Evolutionary conservation across 2,888 invertebrate species (phyloP), one percentile per base, ranked within the genome.

Genomic region (Ophion costatus): DNA sequence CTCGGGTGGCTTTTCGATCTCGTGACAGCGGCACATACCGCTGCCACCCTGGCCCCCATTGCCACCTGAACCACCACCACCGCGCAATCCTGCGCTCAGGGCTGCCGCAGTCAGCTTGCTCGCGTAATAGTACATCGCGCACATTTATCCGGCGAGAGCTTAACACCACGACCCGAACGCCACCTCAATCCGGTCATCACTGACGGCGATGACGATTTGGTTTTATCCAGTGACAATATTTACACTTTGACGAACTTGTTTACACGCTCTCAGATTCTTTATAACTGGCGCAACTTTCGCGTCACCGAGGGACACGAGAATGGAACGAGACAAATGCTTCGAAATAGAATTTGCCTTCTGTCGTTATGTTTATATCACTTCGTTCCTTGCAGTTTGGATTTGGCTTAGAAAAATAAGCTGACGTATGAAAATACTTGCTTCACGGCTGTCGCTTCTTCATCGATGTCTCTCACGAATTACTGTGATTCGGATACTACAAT

Each of bases 101-200:
- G 96, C 93, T 91, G 94, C 95, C 92, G 95, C 95, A 93, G 95
- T 95, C 92, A 96, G 93, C 94, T 95, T 96, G 94, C 95, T 96
- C 92, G 96, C 96, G 95, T 96, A 96, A 93, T 95, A 96, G 95
- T 96, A 96, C 96, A 96, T 96, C 94, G 96, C 96, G 92, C 93
- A 93, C 93, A 93, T 93, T 93, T 92, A 93, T 92, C 91, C 91
- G 90, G 90, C 89, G 91, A 91, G 89, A 92, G 91, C 92, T 93
- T 91, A 92, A 92, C 92, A 92, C 92, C 93, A 91, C 92, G 91
- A 87, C 92, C 91, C 88, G 89, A 91, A 89, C 90, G 91, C 92
- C 92, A 91, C 92, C 90, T 91, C 92, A 91, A 93, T 91, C 89
- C 90, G 91, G 92, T 93, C 93, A 93, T 93, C 92, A 93, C 93